Conservation (phyloP, 2,113 vertebrate species). For the Chaetorhynchus papuensis region DNA sequence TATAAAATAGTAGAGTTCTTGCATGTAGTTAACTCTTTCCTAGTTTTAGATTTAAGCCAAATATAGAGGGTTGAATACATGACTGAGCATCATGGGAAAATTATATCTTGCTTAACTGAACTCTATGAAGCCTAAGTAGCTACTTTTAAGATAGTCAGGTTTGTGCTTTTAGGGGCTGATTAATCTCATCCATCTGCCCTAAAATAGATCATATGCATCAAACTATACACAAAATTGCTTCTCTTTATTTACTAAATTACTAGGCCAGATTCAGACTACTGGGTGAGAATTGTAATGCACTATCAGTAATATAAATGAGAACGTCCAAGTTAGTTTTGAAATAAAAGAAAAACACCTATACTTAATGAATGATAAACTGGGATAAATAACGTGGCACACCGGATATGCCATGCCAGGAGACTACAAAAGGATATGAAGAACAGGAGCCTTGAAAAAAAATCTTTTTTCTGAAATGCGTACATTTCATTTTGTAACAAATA, state of each 20-base stretch:
- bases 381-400: neutral
- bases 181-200: neutral
- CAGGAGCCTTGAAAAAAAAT: neutral
- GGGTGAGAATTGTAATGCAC: neutral
- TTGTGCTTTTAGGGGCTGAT: neutral
- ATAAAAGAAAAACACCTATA: neutral
- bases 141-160: neutral
- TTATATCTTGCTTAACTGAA: neutral
- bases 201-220: neutral
- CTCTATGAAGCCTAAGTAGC: neutral
- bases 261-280: neutral
- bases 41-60: neutral
- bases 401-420: neutral
- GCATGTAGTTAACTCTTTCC: neutral
- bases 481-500: neutral
- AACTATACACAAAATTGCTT: neutral
- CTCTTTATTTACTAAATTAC: neutral
- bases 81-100: neutral
- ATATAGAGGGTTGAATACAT: neutral
- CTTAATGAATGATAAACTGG: neutral
- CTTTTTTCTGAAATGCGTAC: neutral
- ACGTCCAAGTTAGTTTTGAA: neutral
- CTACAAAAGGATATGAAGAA: neutral
- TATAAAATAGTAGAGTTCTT: neutral
- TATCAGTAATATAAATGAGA: neutral